Conservation (phyloP, 2,888 invertebrate genomes). For the Agrochola litura region DNA sequence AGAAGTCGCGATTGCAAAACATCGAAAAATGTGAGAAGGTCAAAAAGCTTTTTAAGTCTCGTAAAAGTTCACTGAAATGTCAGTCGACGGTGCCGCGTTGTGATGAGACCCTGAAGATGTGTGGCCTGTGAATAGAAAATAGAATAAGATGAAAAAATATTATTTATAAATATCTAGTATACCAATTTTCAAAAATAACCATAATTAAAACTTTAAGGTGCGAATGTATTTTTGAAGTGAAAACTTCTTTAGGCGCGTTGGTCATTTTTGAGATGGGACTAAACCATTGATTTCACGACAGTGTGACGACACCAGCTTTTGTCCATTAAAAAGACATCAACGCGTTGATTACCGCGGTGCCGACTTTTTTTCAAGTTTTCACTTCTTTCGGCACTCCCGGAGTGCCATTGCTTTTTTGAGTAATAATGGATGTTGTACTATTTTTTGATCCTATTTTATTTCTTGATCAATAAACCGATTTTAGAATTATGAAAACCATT, state of each 20-base stretch:
- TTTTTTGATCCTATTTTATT: background rate
- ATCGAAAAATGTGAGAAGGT: constrained; percentile 58
- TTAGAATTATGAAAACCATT: too few species aligned
- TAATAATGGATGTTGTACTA: background rate
- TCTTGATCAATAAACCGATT: too few species aligned
- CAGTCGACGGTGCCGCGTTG: constrained; percentile 1
- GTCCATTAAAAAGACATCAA: too few species aligned
- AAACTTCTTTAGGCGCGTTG: too few species aligned
- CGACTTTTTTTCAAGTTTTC: too few species aligned
- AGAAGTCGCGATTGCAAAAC: constrained; percentile 57
- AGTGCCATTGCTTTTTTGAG: background rate
- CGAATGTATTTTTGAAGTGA: background rate
- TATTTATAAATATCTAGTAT: background rate
- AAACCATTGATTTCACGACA: too few species aligned
- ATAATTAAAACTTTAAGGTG: background rate
- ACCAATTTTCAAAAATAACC: background rate
- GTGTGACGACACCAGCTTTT: too few species aligned
- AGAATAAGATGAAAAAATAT: background rate
- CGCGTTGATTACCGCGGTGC: too few species aligned
- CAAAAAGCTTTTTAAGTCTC: constrained; percentile 37
- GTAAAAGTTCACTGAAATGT: constrained; percentile 37
- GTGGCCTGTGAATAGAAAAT: background rate
- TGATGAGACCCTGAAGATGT: constrained; percentile 19
- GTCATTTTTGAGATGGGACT: too few species aligned
- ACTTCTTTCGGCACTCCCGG: too few species aligned